phyloP scores from a whole-genome alignment of 2,797 vertebrate genomes.

The Leptodactylus fallax region DNA sequence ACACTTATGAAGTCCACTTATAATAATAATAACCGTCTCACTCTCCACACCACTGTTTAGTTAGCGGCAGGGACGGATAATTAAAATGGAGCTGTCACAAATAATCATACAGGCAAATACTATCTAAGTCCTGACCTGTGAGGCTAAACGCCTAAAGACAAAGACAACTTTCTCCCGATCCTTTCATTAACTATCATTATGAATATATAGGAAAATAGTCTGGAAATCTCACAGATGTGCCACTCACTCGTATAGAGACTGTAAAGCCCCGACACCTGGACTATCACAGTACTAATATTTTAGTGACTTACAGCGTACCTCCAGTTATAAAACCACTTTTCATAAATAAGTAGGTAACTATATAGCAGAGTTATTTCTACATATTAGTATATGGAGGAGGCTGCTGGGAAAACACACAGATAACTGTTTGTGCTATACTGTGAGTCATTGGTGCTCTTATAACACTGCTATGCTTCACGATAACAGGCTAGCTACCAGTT shows the following conservation, averaged over 20 bases:
- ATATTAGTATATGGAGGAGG: too few relatives aligned
- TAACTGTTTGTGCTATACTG: too few relatives aligned
- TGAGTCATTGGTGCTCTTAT: too few relatives aligned
- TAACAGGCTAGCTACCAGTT: too few relatives aligned
- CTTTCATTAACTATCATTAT: not conserved
- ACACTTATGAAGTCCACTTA: slow-evolving; percentile 16
- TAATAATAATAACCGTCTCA: not conserved
- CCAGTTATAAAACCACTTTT: too few relatives aligned
- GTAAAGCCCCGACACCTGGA: not conserved
- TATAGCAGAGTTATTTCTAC: too few relatives aligned
- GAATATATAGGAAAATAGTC: not conserved
- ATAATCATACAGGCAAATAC: not conserved
- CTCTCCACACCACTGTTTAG: not conserved
- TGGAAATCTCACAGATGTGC: not conserved
- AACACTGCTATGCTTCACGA: too few relatives aligned
- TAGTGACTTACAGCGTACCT: too few relatives aligned
- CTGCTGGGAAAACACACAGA: too few relatives aligned
- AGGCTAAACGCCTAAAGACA: not conserved
- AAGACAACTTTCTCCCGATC: not conserved
- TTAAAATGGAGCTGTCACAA: not conserved
- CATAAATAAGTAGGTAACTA: too few relatives aligned
- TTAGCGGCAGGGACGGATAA: not conserved
- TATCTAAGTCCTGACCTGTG: not conserved
- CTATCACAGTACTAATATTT: not conserved
- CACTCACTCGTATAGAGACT: not conserved